phyloP scores from a whole-genome alignment of 92 coral and sea anemone species.

The Zoanthus sociatus region DNA sequence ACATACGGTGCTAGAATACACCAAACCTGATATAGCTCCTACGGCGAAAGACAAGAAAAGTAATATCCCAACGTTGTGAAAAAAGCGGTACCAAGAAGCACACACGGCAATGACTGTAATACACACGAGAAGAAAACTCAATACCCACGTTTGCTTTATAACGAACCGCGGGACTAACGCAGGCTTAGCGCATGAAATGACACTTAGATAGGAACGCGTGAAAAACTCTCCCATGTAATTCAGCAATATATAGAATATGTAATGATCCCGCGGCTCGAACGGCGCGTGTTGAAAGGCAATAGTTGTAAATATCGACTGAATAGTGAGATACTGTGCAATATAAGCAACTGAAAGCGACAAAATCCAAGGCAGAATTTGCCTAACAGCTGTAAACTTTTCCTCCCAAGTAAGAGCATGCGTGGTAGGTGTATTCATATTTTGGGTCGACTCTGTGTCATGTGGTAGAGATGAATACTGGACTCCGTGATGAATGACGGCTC shows the following conservation, averaged over 20 bases:
- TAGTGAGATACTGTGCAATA: slow-evolving; percentile 71
- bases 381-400: slow-evolving; percentile 71
- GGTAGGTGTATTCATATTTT: slow-evolving; percentile 42
- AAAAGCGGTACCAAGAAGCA: slow-evolving; percentile 79
- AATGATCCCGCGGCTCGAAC: slow-evolving; percentile 78
- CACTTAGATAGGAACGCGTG: slow-evolving; percentile 71
- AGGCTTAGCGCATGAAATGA: slow-evolving; percentile 69
- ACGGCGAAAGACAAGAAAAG: slow-evolving; percentile 69
- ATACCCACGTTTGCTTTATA: slow-evolving; percentile 78
- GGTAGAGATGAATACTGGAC: slow-evolving; percentile 57
- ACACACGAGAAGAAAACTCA: slow-evolving; percentile 55
- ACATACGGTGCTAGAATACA: slow-evolving; percentile 78
- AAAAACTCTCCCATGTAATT: slow-evolving; percentile 83
- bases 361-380: slow-evolving; percentile 73
- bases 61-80: slow-evolving; percentile 64
- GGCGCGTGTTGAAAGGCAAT: slow-evolving; percentile 74
- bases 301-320: slow-evolving; percentile 84
- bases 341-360: slow-evolving; percentile 72
- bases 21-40: slow-evolving; percentile 76
- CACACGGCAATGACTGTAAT: slow-evolving; percentile 65
- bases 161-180: slow-evolving; percentile 62
- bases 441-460: slow-evolving; percentile 53
- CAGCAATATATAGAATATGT: slow-evolving; percentile 72
- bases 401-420: slow-evolving; percentile 67
- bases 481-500: slow-evolving; percentile 11